Conservation (phyloP, 2,888 invertebrate genomes). For the Syrphus vitripennis region DNA sequence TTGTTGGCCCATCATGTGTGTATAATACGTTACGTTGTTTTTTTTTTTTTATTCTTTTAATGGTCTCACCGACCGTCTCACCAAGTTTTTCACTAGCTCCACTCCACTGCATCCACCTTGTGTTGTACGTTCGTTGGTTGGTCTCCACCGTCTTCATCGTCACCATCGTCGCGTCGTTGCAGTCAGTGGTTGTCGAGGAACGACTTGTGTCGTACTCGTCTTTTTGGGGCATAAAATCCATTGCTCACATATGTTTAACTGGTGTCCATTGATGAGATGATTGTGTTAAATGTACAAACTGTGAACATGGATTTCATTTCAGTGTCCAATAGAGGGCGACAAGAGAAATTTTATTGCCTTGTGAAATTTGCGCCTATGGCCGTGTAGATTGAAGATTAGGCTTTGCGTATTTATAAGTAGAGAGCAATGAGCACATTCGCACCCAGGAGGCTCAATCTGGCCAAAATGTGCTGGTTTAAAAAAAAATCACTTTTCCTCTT, state of each 20-base stretch:
- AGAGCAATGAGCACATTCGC: slow-evolving; percentile 67
- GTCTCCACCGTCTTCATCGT: slow-evolving; percentile 21
- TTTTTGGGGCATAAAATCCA: slow-evolving; percentile 71
- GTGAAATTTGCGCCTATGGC: slow-evolving; percentile 72
- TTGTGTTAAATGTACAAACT: slow-evolving; percentile 71
- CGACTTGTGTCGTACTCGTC: slow-evolving; percentile 44
- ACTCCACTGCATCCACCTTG: not conserved
- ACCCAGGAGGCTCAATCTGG: slow-evolving; percentile 46
- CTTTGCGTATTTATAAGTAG: slow-evolving; percentile 60
- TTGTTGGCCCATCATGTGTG: slow-evolving; percentile 7
- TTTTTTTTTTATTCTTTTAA: slow-evolving; percentile 32
- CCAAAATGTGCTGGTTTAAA: slow-evolving; percentile 58
- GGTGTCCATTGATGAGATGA: slow-evolving; percentile 72
- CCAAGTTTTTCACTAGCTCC: slow-evolving; percentile 4
- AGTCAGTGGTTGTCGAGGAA: slow-evolving; percentile 31
- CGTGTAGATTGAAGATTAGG: slow-evolving; percentile 71
- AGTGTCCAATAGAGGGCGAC: slow-evolving; percentile 72
- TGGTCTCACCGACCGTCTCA: slow-evolving; percentile 5
- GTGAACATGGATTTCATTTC: slow-evolving; percentile 72
- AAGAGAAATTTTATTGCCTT: slow-evolving; percentile 71
- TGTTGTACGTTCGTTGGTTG: not conserved
- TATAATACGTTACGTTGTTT: slow-evolving; percentile 29
- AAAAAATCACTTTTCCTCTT: not conserved
- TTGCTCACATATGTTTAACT: slow-evolving; percentile 72
- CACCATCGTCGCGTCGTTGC: not conserved